phyloP scores from a whole-genome alignment of 2,888 invertebrate genomes.

The Archaeoteleia sp. region DNA sequence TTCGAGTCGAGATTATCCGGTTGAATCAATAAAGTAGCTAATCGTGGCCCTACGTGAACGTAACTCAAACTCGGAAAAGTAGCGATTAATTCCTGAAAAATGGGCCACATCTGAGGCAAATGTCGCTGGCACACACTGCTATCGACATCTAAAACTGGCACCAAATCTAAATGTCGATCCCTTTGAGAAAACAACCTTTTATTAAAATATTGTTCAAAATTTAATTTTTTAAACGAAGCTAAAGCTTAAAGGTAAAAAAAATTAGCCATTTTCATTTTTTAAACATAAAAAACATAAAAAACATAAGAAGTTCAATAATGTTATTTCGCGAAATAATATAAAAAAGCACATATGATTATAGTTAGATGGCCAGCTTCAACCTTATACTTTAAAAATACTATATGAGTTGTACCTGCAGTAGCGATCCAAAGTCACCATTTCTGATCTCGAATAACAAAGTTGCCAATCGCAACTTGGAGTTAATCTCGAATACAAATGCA shows the following conservation, averaged over 20 bases:
- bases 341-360: no score
- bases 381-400: no score
- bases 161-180: conserved; percentile 76
- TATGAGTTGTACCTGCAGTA: conserved; percentile 73
- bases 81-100: conserved; percentile 77
- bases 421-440: conserved; percentile 77
- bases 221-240: no score
- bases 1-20: conserved; percentile 71
- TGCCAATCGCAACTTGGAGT: conserved; percentile 74
- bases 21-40: conserved; percentile 77
- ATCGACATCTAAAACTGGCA: conserved; percentile 78
- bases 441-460: conserved; percentile 75
- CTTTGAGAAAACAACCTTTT: conserved; percentile 58
- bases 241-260: conserved; percentile 1
- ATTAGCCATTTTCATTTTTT: conserved; percentile 10
- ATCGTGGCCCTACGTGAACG: conserved; percentile 78
- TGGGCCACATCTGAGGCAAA: conserved; percentile 76
- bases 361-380: no score
- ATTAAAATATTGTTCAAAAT: no score
- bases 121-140: conserved; percentile 76
- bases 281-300: conserved; percentile 8
- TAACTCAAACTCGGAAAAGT: conserved; percentile 77
- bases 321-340: no score
- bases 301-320: conserved; percentile 10
- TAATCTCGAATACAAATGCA: conserved; percentile 76